phyloP scores from a whole-genome alignment of 2,888 invertebrate genomes.

The Masnerella sp. region DNA sequence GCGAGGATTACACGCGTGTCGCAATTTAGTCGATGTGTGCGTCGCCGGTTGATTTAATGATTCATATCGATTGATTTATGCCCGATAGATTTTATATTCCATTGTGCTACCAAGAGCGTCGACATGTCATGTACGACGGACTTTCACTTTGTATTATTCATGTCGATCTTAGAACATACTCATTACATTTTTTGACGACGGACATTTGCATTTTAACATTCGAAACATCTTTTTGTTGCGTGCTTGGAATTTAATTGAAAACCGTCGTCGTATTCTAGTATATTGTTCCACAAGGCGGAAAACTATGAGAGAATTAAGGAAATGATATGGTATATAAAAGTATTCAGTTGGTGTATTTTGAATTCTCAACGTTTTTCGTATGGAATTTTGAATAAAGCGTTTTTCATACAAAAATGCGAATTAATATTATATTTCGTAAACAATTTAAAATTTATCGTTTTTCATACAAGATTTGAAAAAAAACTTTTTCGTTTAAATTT shows the following conservation, averaged over 20 bases:
- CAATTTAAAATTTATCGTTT: too few species aligned
- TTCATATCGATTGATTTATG: conserved; percentile 61
- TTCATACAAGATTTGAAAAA: too few species aligned
- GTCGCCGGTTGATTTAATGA: conserved; percentile 53
- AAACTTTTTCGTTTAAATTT: too few species aligned
- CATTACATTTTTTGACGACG: conserved; percentile 57
- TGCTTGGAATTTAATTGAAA: conserved; percentile 25
- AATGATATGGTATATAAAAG: too few species aligned
- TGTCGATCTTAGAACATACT: conserved; percentile 56
- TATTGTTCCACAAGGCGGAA: too few species aligned
- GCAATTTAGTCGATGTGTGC: conserved; percentile 33
- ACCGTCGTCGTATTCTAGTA: not conserved
- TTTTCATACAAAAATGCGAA: too few species aligned
- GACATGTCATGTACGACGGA: conserved; percentile 52
- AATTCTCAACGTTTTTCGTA: too few species aligned
- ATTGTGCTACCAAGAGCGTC: conserved; percentile 58
- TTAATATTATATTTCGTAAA: too few species aligned
- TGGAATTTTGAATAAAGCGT: too few species aligned
- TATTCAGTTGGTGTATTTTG: too few species aligned
- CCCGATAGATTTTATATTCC: conserved; percentile 54
- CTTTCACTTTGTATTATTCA: conserved; percentile 62
- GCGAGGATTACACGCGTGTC: conserved; percentile 33
- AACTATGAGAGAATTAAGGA: too few species aligned
- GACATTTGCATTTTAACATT: conserved; percentile 48
- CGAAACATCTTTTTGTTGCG: conserved; percentile 13